These are phyloP conservation scores for Cherax destructor DNA, from an alignment of 1,140 invertebrate species.

Conservation along the genomic window DNA sequence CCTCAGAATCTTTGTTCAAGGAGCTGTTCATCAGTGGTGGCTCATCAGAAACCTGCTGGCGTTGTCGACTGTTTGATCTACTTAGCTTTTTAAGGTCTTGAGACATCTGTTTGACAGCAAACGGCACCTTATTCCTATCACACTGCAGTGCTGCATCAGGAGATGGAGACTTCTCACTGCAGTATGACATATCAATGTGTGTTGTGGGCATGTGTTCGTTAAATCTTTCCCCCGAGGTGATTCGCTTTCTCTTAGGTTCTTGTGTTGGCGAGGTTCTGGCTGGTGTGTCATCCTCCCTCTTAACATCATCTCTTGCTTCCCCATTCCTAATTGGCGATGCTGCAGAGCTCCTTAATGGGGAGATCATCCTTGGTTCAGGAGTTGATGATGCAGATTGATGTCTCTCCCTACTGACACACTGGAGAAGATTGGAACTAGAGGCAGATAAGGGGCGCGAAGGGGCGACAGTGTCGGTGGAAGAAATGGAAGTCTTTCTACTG, in stretches of 20 bases:
- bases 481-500: slow-evolving; percentile 13
- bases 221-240: slow-evolving; percentile 29
- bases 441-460: slow-evolving; percentile 44
- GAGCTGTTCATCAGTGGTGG: slow-evolving; percentile 12
- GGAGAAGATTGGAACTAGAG: slow-evolving; percentile 22
- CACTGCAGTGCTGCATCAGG: background rate
- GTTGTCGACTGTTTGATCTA: slow-evolving; percentile 19
- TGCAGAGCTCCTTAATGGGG: slow-evolving; percentile 25
- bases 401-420: slow-evolving; percentile 12
- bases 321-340: slow-evolving; percentile 14
- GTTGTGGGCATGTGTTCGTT: slow-evolving; percentile 47
- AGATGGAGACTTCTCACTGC: slow-evolving; percentile 7
- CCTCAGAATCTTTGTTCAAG: background rate
- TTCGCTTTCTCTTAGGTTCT: slow-evolving; percentile 21
- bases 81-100: background rate
- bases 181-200: slow-evolving; percentile 52
- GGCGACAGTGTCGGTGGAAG: slow-evolving; percentile 43
- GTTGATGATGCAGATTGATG: slow-evolving; percentile 32
- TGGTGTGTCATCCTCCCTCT: background rate
- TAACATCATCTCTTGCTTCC: slow-evolving; percentile 15
- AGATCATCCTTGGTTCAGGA: slow-evolving; percentile 10
- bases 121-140: background rate
- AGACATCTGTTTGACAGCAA: background rate
- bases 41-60: slow-evolving; percentile 21
- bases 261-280: slow-evolving; percentile 2